phyloP scores from a whole-genome alignment of 2,113 vertebrate species.

The Pygoscelis adeliae region DNA sequence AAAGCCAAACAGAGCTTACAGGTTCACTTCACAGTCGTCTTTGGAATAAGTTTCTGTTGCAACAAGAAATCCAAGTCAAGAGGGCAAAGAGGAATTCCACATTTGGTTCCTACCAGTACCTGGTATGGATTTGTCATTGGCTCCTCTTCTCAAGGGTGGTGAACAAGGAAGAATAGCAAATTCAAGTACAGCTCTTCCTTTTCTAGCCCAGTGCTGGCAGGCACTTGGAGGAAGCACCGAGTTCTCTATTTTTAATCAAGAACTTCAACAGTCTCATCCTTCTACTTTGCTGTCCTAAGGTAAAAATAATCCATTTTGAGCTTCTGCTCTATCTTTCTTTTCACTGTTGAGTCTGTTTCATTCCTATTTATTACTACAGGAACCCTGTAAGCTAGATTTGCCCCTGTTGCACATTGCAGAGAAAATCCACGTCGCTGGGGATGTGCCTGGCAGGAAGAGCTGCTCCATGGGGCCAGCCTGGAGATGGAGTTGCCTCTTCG shows the following conservation, averaged over 20 bases:
- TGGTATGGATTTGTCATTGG: background rate
- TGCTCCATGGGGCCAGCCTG: background rate
- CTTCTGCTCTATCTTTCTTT: background rate
- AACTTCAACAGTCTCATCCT: background rate
- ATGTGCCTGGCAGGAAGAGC: background rate
- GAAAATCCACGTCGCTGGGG: background rate
- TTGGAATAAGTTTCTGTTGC: background rate
- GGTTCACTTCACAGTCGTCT: background rate
- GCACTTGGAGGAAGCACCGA: accelerated
- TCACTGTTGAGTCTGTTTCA: background rate
- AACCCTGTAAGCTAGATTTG: background rate
- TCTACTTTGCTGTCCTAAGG: background rate
- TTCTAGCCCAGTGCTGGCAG: background rate
- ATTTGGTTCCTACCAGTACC: background rate
- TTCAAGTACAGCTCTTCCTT: background rate
- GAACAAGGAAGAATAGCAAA: background rate
- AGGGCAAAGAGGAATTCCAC: background rate
- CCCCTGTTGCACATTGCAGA: background rate
- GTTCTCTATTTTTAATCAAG: background rate
- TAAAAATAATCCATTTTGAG: background rate
- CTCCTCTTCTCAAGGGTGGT: background rate
- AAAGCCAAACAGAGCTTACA: background rate
- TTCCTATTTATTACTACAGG: background rate
- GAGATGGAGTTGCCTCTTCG: background rate
- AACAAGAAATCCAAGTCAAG: background rate